A percentile compares a stretch with the other conserved stretches of the same genome.
phyloP scores from a whole-genome alignment of 2,797 vertebrate genomes.

The Bufotes viridis region DNA sequence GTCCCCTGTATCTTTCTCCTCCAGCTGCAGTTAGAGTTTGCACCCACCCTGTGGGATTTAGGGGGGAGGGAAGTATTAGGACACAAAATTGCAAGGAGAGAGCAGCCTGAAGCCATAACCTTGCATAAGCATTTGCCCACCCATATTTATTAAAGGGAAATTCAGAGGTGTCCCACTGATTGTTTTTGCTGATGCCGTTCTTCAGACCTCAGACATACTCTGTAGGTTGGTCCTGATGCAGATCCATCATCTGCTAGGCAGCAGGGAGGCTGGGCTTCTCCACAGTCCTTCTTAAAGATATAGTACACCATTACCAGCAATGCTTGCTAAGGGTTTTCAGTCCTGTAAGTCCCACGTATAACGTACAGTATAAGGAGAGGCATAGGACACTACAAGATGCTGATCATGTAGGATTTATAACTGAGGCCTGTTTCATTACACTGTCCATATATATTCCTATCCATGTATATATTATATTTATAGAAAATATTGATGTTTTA shows the following conservation, averaged over 20 bases:
- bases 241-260: slow-evolving; percentile 46
- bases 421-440: too few relatives aligned
- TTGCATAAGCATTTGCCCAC: neutral
- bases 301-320: neutral
- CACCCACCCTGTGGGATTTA: slow-evolving; percentile 38
- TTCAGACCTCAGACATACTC: neutral
- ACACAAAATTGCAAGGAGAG: slow-evolving; percentile 20
- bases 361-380: neutral
- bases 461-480: too few relatives aligned
- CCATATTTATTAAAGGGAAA: slow-evolving; percentile 11
- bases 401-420: too few relatives aligned
- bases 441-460: too few relatives aligned
- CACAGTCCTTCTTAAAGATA: slow-evolving; percentile 45
- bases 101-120: neutral
- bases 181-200: neutral
- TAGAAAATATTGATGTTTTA: too few relatives aligned
- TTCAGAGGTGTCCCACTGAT: slow-evolving; percentile 5
- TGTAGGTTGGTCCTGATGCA: slow-evolving; percentile 28
- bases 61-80: slow-evolving; percentile 46
- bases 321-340: neutral
- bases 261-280: slow-evolving; percentile 41
- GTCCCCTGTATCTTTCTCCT: slow-evolving; percentile 26
- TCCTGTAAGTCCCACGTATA: neutral
- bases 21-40: slow-evolving; percentile 32
- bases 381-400: neutral